Evolutionary conservation across 2,113 vertebrate species (phyloP).

Genomic region (Phycodurus eques): DNA sequence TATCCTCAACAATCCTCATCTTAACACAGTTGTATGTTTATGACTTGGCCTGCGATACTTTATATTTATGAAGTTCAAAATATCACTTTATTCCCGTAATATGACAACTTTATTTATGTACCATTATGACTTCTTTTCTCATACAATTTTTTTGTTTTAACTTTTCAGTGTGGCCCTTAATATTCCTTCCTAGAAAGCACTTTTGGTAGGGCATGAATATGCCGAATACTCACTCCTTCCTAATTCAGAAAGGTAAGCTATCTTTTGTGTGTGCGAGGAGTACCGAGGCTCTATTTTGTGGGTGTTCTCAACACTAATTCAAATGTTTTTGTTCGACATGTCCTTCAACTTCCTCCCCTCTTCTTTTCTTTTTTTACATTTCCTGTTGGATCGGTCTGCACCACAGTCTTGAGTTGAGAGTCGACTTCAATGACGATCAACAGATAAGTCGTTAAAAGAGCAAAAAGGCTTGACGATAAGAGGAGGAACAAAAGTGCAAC

Average conservation of each 20-base stretch:
- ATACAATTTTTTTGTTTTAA: neutral
- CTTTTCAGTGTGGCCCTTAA: conserved; percentile 1
- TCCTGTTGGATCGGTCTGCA: neutral
- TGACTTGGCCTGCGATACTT: neutral
- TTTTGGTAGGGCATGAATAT: conserved; percentile 43
- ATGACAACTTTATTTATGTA: neutral
- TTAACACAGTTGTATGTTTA: neutral
- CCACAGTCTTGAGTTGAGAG: conserved; percentile 12
- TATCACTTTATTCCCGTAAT: neutral
- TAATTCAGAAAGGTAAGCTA: conserved; percentile 16
- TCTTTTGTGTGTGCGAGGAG: conserved; percentile 6
- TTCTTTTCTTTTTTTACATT: neutral
- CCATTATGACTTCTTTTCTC: no score
- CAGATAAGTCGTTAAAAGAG: neutral
- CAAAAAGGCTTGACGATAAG: neutral
- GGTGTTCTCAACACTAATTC: conserved; percentile 1
- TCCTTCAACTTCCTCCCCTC: conserved; percentile 18
- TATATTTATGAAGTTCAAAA: neutral
- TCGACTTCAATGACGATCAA: conserved; percentile 26
- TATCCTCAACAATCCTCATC: neutral
- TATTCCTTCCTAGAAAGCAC: conserved; percentile 39
- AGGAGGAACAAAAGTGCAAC: conserved; percentile 24
- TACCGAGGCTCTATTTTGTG: neutral
- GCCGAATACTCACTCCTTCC: conserved; percentile 23
- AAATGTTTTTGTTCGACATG: conserved; percentile 18